phyloP scores from a whole-genome alignment of 1,140 invertebrate species.

The Phthorimaea operculella region DNA sequence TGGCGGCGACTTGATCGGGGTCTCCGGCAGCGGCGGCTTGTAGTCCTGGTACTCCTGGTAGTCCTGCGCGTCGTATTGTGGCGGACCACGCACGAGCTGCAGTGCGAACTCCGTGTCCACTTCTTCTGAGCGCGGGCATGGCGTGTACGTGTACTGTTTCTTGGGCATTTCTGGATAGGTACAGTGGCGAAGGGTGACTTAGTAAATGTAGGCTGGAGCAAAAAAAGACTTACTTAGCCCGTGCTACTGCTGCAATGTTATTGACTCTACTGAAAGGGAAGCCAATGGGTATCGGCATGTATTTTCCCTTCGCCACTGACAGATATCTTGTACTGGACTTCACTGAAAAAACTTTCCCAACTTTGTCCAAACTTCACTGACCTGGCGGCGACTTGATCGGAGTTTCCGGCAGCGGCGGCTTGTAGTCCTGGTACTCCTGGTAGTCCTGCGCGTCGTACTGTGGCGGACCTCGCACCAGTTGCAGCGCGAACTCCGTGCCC shows the following conservation, averaged over 20 bases:
- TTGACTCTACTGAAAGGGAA: too few species aligned
- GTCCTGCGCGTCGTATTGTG: conserved; percentile 26
- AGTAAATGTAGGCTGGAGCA: too few species aligned
- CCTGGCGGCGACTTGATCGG: conserved; percentile 43
- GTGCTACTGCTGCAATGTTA: too few species aligned
- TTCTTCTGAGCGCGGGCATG: conserved; percentile 70
- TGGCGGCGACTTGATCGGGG: conserved; percentile 39
- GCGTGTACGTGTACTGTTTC: conserved; percentile 68
- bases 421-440: too few species aligned
- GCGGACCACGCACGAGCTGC: conserved; percentile 31
- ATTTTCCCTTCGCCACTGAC: too few species aligned
- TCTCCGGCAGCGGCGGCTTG: conserved; percentile 18
- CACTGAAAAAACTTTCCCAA: too few species aligned
- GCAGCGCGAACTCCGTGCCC: conserved; percentile 56
- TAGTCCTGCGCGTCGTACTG: conserved; percentile 30
- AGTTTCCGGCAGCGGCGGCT: conserved; percentile 38
- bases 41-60: too few species aligned
- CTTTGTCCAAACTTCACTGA: conserved; percentile 16
- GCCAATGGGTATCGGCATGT: too few species aligned
- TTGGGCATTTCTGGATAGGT: too few species aligned
- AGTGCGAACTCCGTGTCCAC: conserved; percentile 61
- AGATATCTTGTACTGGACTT: too few species aligned
- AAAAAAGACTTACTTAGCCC: too few species aligned
- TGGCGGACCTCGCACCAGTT: conserved; percentile 29
- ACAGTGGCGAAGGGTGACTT: too few species aligned